Evolutionary conservation across 2,113 vertebrate genomes (phyloP), one percentile per base, ranked within the genome.

Genomic region (Phasianus colchicus): DNA sequence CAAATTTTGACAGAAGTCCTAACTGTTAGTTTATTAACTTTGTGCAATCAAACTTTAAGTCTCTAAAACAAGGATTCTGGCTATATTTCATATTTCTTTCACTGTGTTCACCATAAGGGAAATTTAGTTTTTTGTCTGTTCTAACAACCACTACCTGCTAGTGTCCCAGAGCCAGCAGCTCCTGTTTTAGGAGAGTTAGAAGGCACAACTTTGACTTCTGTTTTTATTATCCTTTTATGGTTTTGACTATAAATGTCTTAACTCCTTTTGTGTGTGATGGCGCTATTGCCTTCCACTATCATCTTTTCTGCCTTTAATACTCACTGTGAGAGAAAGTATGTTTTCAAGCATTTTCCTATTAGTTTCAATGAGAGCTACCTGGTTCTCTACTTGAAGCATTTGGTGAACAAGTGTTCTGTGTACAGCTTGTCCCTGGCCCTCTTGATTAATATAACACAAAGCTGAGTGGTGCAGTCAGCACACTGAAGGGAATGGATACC

Each of bases 141-240:
- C 57, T 27, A 89, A 11, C 13, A 18, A 71, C 73, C 12, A 17
- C 3, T 45, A 9, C 8, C 10, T 75, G 67, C 55, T 24, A 36
- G 5, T 65, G 2, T 3, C n/a, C 5, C 52, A 83, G 8, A 1
- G n/a, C 5, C 2, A 14, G 5, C 6, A 57, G 3, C 57, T 13
- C 32, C 36, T 86, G 9, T 32, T 50, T 76, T 42, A 64, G 11
- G 18, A 72, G 32, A 25, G 3, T 60, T 38, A 73, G 43, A 52
- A 34, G 21, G 25, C 72, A 25, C 16, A 25, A 42, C 5, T 19
- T 8, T 50, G n/a, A 65, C 4, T 8, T 69, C 8, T 65, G 42
- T 57, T 43, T 91, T 84, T 54, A 15, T 11, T 30, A 60, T 43
- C 40, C 29, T 32, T 32, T 43, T 42, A 43, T n/a, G 32, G 6